Base-by-base conservation (phyloP, 2,888 invertebrate genomes). In the Xestia rhomboidea region DNA sequence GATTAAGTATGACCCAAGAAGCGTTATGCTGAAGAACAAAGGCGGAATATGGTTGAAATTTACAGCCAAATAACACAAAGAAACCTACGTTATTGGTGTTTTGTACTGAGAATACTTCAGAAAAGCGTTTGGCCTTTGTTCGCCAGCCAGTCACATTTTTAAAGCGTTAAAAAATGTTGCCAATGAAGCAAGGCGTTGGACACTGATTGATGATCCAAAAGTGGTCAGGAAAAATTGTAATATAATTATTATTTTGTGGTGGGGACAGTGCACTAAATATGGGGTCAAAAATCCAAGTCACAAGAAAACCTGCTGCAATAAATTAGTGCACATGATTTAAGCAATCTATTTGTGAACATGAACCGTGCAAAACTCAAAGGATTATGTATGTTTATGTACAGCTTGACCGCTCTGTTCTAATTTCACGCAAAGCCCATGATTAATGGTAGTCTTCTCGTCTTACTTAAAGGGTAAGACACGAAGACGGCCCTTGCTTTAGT, bases 1-100 rank as follows among this genome's bases (percentile, higher is more conserved):
- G 10, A 95, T 96, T 77, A 89, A 94, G 46, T 96, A 96, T 86
- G 96, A 96, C 75, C 92, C 96, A 2, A 90, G 96, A 72, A 96
- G 96, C 79, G 95, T 96, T 38, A 95, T 96, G 94, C 92, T 96
- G 24, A 96, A 96, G 89, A 96, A 96, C 87, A 95, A 95, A 89
- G 96, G 96, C 66, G 94, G 96, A 73, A 96, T 96, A 83, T 96
- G 94, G 94, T 92, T 96, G 60, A 92, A 91, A 82, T 95, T 96
- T 88, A 91, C 87, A 79, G 88, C 89, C 62, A 83, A 89, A 46
- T 82, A 89, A 76, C 24, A 49, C 13, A 63, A 34, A 30, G n/a
- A 24, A 41, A 15, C 27, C 18, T 27, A 21, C 0, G 21, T 18
- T 30, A 73, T 38, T 62, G 27, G 79, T 66, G 73, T 76, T 64